Conservation (phyloP, 2,888 invertebrate species). For the Doris montereyensis region DNA sequence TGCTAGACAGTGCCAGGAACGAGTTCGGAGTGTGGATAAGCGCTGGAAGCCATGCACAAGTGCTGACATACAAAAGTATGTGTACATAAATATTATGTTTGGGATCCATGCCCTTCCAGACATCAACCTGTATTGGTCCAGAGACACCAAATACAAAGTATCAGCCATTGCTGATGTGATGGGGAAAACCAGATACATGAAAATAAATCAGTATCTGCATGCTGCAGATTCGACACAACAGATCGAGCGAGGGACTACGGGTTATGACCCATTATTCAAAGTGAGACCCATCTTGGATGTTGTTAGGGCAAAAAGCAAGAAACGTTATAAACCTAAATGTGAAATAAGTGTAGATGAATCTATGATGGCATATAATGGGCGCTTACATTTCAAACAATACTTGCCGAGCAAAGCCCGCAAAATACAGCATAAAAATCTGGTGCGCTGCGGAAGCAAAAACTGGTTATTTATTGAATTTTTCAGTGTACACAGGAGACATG, state of each 20-base stretch:
- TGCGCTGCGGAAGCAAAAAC: not conserved
- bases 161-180: conserved; percentile 14
- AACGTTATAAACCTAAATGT: not conserved
- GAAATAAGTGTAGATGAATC: conserved; percentile 1
- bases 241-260: not conserved
- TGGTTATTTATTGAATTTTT: conserved; percentile 12
- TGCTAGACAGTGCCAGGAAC: not conserved
- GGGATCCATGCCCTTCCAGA: conserved; percentile 4
- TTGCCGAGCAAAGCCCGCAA: conserved; percentile 20
- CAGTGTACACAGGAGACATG: not conserved
- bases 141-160: not conserved
- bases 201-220: not conserved
- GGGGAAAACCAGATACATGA: not conserved
- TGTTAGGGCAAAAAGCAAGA: not conserved
- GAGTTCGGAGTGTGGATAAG: too few relatives aligned
- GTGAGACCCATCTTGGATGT: not conserved
- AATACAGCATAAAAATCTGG: conserved; percentile 20
- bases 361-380: conserved; percentile 12
- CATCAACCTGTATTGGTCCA: not conserved
- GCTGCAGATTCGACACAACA: not conserved
- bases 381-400: conserved; percentile 12
- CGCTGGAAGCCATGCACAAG: not conserved
- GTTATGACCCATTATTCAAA: conserved; percentile 15
- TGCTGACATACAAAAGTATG: not conserved
- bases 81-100: conserved; percentile 16